Conservation (phyloP, 2,797 vertebrate genomes). For the Ceryle rudis region DNA sequence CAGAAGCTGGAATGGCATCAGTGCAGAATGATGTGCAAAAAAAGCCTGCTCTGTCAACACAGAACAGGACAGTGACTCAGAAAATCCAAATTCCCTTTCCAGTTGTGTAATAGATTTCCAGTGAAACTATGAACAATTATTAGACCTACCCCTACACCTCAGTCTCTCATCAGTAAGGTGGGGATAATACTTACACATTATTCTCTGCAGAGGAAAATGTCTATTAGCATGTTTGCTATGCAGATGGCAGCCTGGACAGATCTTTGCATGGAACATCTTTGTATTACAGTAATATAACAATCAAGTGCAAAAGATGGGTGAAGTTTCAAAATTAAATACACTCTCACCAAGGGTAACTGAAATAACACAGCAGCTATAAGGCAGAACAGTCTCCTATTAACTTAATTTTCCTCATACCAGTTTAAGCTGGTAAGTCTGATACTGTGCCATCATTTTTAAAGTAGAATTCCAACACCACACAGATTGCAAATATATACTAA, state of each 20-base stretch:
- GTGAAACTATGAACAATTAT: not conserved
- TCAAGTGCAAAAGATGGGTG: not conserved
- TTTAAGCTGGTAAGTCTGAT: not conserved
- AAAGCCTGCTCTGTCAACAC: not conserved
- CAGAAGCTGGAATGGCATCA: not conserved
- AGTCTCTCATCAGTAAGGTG: not conserved
- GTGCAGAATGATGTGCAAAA: not conserved
- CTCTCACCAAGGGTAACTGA: not conserved
- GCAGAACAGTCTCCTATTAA: not conserved
- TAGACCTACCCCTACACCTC: not conserved
- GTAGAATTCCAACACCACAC: not conserved
- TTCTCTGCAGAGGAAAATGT: not conserved
- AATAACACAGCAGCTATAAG: not conserved
- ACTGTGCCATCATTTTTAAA: not conserved
- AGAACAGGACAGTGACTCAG: not conserved
- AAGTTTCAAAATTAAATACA: constrained; percentile 4
- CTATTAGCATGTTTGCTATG: not conserved
- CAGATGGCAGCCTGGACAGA: not conserved
- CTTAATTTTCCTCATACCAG: not conserved
- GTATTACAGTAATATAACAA: not conserved
- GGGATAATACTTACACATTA: not conserved
- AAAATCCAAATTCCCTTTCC: not conserved
- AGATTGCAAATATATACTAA: not conserved
- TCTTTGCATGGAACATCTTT: not conserved
- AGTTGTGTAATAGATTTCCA: not conserved